Base-by-base conservation (phyloP, 2,113 vertebrate species). In the Brachionichthys hirsutus region DNA sequence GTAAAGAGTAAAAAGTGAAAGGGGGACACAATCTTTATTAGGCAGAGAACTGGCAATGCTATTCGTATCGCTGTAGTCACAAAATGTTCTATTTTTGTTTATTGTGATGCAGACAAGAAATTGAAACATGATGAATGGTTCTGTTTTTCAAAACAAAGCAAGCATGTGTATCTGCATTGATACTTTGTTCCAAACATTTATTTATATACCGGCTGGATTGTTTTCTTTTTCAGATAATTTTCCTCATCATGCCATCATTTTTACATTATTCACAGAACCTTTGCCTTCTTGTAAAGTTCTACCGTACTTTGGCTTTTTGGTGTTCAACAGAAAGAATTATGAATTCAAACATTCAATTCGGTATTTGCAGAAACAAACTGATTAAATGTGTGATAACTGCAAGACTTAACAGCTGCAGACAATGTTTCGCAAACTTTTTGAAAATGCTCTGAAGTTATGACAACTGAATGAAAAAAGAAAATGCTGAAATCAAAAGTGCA, bases 201-300 rank as follows among this genome's bases (percentile, higher is more conserved):
- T 15, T 40, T 22, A 59, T 20, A 54, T n/a, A 60, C n/a, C n/a
- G n/a, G n/a, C n/a, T 12, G 48, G 18, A 15, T 15, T 30, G 12
- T 24, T 49, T 19, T 46, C 4, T 43, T 56, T 53, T 60, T 49
- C 56, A 55, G 30, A n/a, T 71, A 35, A 70, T 68, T 83, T 77
- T 49, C 30, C 61, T 58, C 50, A 13, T 60, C 40, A 19, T 36
- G 17, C 45, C 35, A 44, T 24, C 11, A 11, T 54, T 61, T 70
- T 62, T 3, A 18, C 5, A 69, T 72, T 52, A 73, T 67, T 80
- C 57, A 70, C 44, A 24, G 34, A 57, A 43, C 55, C 20, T 58
- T 73, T 73, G n/a, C 62, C 30, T 47, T 66, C 49, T 12, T 53
- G 24, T 55, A 35, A 20, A 24, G n/a, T n/a, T n/a, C n/a, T n/a